Evolutionary conservation across 2,888 invertebrate species (phyloP).

Genomic region (Coecobrya sp.): DNA sequence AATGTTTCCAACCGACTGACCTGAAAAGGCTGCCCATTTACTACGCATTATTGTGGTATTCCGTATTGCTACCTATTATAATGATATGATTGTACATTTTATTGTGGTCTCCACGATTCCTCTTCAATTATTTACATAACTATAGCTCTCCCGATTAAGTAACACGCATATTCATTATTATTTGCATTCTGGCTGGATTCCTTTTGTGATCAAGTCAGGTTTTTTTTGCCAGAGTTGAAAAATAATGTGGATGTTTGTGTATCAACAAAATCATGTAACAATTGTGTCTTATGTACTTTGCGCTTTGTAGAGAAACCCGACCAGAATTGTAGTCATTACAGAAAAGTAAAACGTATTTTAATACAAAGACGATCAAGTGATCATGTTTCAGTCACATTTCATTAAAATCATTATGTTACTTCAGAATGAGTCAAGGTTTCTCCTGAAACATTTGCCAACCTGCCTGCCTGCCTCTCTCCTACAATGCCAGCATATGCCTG

Average conservation of each 20-base stretch:
- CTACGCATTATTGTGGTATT: constrained; percentile 42
- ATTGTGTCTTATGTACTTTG: constrained; percentile 13
- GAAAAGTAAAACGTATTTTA: not conserved
- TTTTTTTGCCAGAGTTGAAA: constrained; percentile 1
- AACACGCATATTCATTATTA: constrained; percentile 13
- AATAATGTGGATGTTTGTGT: constrained; percentile 19
- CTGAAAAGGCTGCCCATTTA: not conserved
- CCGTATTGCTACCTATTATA: no score
- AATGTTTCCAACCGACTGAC: not conserved
- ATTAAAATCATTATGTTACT: constrained; percentile 22
- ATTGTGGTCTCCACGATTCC: not conserved
- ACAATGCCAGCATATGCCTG: not conserved
- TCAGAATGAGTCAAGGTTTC: constrained; percentile 57
- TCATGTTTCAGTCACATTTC: constrained; percentile 17
- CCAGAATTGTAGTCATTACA: not conserved
- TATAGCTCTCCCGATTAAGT: constrained; percentile 52
- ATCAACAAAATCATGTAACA: not conserved
- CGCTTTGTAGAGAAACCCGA: constrained; percentile 4
- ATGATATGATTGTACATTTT: not conserved
- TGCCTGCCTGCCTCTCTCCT: not conserved
- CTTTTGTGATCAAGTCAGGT: constrained; percentile 44
- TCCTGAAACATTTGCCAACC: constrained; percentile 21
- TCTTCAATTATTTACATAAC: no score
- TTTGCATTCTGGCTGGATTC: not conserved
- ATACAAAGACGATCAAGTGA: not conserved